phyloP scores from a whole-genome alignment of 30 jellyfish, hydroid and myxozoan species.

The Cassiopea xamachana region DNA sequence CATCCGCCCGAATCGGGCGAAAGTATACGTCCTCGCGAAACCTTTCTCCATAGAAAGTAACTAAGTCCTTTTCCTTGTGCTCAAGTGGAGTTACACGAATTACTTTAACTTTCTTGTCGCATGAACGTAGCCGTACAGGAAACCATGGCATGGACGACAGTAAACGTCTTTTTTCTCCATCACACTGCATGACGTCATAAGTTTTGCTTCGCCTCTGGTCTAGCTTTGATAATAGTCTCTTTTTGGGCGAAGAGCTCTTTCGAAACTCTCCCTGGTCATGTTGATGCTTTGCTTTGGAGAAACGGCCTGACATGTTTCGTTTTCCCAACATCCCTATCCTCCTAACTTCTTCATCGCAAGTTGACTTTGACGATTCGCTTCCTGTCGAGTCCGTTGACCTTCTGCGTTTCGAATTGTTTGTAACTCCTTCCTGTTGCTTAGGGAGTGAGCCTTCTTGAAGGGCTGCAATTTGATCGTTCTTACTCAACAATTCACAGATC shows the following conservation, averaged over 20 bases:
- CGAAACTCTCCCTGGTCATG: neutral
- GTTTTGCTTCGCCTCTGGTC: conserved; percentile 54
- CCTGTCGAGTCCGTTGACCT: conserved; percentile 49
- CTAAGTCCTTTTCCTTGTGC: neutral
- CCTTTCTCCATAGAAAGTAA: conserved; percentile 16
- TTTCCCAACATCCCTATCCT: conserved; percentile 18
- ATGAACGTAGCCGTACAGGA: conserved; percentile 36
- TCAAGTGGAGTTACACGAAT: conserved; percentile 56
- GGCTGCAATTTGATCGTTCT: conserved; percentile 13
- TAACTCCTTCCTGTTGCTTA: conserved; percentile 19
- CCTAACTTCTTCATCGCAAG: conserved; percentile 65
- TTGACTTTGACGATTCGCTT: conserved; percentile 34
- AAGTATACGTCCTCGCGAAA: conserved; percentile 38
- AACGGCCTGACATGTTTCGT: neutral
- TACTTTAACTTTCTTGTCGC: conserved; percentile 55
- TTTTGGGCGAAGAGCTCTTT: conserved; percentile 20
- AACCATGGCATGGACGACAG: conserved; percentile 55
- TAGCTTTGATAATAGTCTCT: conserved; percentile 12
- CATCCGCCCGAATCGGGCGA: conserved; percentile 58
- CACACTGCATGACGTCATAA: conserved; percentile 17
- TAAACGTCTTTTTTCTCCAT: conserved; percentile 18
- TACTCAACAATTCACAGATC: conserved; percentile 11
- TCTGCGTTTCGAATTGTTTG: conserved; percentile 30
- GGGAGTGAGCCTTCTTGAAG: conserved; percentile 9
- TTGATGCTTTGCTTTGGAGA: neutral